Percentiles rank a stretch among this genome's conserved stretches.
These are phyloP conservation scores for Rostratula benghalensis DNA, from an alignment of 2,113 vertebrate genomes.

Conservation along the genomic window DNA sequence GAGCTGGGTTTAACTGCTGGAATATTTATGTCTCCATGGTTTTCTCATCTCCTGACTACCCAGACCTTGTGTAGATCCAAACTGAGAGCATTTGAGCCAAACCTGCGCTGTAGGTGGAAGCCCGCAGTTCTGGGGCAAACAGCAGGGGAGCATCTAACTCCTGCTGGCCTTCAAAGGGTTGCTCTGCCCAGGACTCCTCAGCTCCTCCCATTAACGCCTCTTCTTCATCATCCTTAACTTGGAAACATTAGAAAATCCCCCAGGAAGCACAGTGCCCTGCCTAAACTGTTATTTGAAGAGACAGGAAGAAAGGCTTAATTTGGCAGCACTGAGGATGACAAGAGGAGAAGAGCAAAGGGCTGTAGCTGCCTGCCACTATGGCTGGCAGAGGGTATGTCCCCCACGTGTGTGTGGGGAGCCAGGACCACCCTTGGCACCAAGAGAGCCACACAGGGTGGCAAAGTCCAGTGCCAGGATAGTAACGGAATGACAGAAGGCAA, in stretches of 20 bases:
- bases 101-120: rapidly evolving
- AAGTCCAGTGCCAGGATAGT: neutral
- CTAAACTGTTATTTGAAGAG: neutral
- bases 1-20: neutral
- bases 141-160: neutral
- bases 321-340: rapidly evolving
- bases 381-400: neutral
- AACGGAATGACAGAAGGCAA: neutral
- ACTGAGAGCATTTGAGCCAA: neutral
- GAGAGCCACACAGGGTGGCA: neutral
- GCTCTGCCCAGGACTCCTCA: neutral
- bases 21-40: neutral
- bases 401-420: rapidly evolving
- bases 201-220: neutral
- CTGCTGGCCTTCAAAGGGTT: neutral
- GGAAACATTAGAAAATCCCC: neutral
- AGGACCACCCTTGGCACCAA: neutral
- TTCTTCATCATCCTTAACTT: rapidly evolving
- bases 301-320: neutral
- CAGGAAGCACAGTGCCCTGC: neutral
- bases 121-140: neutral
- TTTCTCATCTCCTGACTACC: neutral
- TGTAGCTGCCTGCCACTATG: rapidly evolving
- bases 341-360: neutral
- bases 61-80: neutral